Evolutionary conservation across 2,888 invertebrate genomes (phyloP), one percentile per base, ranked within the genome.

Genomic region (Arge pagana): DNA sequence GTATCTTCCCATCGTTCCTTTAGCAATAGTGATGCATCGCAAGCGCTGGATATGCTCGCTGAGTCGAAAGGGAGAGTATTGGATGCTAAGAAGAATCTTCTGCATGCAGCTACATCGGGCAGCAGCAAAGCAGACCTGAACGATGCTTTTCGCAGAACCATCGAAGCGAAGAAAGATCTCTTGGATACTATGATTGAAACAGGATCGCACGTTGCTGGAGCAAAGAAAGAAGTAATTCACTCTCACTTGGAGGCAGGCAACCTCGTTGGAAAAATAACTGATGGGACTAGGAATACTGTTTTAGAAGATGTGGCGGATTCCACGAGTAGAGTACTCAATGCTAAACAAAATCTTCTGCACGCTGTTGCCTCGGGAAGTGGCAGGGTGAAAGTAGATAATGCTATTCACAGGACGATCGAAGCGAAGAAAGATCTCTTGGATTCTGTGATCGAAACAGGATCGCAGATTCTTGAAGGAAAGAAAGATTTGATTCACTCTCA

Each of bases 101-200:
- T 35, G 10, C 31, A 23, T 11, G 11, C 35, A n/a, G 45, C 23
- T 24, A 16, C 23, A 4, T 5, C 33, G 8, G 45, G 45, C 5
- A 33, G 33, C n/a, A 23, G 21, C 15, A 21, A 21, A 5, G 45
- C 33, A 4, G 45, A 45, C 21, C 8, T 45, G 11, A 23, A 8
- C n/a, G 11, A 33, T 7, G 45, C 45, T 11, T 21, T 21, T 15
- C 45, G 24, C 19, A 31, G 13, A 16, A 45, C 33, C 8, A 10
- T 45, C 7, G 45, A 33, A 5, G 45, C 45, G 2, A 45, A 45
- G 30, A 31, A 33, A 15, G 45, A 45, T 13, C 23, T 45, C 5
- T n/a, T 45, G 10, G 33, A 33, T 10, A 33, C 45, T 11, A 33
- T 45, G 3, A 13, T 23, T 21, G 31, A 21, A 10, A 7, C 23